Conservation (phyloP, 2,797 vertebrate genomes). For the Mormyrops boulengeri region DNA sequence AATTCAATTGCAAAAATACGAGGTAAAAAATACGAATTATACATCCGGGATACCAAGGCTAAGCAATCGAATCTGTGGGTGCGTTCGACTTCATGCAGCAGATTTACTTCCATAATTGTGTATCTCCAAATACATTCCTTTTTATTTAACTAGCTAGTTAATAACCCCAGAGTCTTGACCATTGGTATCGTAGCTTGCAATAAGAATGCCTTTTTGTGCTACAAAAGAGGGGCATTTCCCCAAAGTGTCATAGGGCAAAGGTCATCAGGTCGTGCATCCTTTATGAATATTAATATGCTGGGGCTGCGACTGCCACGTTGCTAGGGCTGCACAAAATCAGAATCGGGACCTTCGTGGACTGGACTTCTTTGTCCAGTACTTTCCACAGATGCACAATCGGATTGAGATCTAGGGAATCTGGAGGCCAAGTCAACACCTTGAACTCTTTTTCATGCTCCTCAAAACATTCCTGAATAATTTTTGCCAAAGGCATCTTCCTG, state of each 20-base stretch:
- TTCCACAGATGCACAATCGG: neutral
- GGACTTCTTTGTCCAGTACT: neutral
- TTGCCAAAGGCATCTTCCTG: neutral
- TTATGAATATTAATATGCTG: neutral
- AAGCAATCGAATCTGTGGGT: too few species aligned
- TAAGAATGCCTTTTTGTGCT: neutral
- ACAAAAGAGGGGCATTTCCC: neutral
- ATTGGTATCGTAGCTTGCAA: neutral
- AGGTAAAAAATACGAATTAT: too few species aligned
- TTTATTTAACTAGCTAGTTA: neutral
- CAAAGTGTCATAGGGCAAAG: neutral
- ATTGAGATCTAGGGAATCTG: neutral
- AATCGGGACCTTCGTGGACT: neutral
- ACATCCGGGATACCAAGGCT: too few species aligned
- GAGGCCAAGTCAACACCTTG: neutral
- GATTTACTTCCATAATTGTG: too few species aligned
- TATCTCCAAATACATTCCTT: neutral
- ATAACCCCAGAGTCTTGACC: neutral
- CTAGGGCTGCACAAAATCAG: neutral
- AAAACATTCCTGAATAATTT: too few species aligned
- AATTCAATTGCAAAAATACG: too few species aligned
- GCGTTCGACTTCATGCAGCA: too few species aligned
- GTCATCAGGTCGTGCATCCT: neutral
- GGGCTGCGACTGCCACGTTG: too few species aligned
- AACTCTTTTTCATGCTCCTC: too few species aligned